phyloP scores from a whole-genome alignment of 2,113 vertebrate species.

The Silurus meridionalis region DNA sequence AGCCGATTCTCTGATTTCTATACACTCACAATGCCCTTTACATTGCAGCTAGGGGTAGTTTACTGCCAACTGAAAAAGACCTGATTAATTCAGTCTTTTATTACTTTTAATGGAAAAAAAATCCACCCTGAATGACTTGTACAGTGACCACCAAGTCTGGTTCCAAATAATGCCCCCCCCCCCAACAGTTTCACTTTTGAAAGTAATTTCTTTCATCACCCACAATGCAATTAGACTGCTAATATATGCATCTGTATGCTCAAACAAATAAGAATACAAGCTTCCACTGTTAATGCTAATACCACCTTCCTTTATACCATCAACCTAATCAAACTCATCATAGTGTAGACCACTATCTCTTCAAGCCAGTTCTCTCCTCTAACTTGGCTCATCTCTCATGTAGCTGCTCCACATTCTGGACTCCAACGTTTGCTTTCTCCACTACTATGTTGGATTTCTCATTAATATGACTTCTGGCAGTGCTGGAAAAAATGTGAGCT shows the following conservation, averaged over 20 bases:
- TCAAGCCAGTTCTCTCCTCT: background rate
- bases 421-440: background rate
- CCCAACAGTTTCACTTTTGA: background rate
- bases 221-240: background rate
- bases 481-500: background rate
- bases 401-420: background rate
- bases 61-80: background rate
- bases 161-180: background rate
- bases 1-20: conserved; percentile 32
- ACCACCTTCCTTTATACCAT: background rate
- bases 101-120: background rate
- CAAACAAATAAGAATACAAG: background rate
- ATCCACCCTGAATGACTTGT: background rate
- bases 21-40: conserved; percentile 23
- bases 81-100: background rate
- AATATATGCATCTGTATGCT: background rate
- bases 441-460: background rate
- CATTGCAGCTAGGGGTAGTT: background rate
- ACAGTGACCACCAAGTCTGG: background rate
- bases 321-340: background rate
- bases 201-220: background rate
- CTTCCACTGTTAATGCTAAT: background rate
- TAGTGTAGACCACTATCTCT: background rate
- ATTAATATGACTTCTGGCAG: background rate
- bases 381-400: background rate